Conservation (phyloP, 2,113 vertebrate species). For the Scomber japonicus region DNA sequence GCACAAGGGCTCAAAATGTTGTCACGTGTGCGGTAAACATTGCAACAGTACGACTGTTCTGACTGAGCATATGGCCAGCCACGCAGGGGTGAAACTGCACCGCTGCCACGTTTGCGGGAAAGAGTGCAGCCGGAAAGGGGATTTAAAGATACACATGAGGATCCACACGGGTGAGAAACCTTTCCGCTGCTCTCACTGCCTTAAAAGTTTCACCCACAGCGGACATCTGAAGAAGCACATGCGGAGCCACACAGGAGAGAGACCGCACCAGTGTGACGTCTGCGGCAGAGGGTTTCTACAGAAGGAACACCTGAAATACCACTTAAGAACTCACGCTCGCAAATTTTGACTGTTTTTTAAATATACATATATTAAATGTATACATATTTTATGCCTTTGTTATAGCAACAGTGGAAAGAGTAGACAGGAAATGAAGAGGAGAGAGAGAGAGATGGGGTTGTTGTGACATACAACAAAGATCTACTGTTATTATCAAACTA, state of each 20-base stretch:
- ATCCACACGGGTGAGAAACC: conserved; percentile 78
- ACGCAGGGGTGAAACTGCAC: conserved; percentile 71
- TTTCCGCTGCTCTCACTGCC: conserved; percentile 69
- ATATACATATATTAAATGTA: too few relatives aligned
- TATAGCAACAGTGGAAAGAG: too few relatives aligned
- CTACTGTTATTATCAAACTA: too few relatives aligned
- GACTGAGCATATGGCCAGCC: conserved; percentile 65
- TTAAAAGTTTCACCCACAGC: conserved; percentile 74
- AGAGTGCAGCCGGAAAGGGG: conserved; percentile 72
- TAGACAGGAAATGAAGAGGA: too few relatives aligned
- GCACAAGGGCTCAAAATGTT: conserved; percentile 56
- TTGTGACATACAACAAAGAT: too few relatives aligned
- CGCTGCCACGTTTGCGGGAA: conserved; percentile 71
- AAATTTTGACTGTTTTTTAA: conserved; percentile 23
- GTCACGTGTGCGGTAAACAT: conserved; percentile 64
- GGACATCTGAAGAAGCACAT: conserved; percentile 75
- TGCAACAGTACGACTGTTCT: conserved; percentile 48
- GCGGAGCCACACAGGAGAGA: conserved; percentile 72
- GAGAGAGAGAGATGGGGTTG: too few relatives aligned
- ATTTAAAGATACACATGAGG: conserved; percentile 77
- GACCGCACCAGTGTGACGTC: conserved; percentile 62
- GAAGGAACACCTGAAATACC: conserved; percentile 69
- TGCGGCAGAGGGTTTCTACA: conserved; percentile 70
- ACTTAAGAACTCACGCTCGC: conserved; percentile 64
- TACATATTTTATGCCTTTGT: too few relatives aligned